These are phyloP conservation scores for Bucco capensis DNA, from an alignment of 2,113 vertebrate genomes.

Conservation along the genomic window DNA sequence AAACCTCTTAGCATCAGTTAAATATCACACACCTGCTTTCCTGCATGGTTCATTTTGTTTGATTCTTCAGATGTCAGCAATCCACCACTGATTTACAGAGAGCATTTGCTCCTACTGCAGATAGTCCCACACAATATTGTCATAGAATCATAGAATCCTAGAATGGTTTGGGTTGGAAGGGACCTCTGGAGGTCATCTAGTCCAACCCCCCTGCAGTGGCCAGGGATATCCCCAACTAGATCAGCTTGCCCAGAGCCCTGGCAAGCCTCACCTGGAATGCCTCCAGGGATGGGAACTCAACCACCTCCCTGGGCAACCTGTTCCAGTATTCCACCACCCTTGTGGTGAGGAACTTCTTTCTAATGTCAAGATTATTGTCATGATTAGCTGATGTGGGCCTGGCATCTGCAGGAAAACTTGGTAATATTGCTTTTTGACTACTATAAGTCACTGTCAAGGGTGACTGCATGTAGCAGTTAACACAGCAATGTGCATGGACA, in stretches of 20 bases:
- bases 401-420: not conserved
- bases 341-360: too few species aligned
- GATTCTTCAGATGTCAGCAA: not conserved
- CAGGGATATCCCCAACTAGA: too few species aligned
- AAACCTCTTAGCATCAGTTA: not conserved
- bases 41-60: not conserved
- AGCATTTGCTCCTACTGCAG: not conserved
- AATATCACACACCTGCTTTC: not conserved
- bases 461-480: fast-evolving
- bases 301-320: too few species aligned
- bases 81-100: not conserved
- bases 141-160: too few species aligned
- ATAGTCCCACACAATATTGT: not conserved
- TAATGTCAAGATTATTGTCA: too few species aligned
- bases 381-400: not conserved
- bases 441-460: not conserved
- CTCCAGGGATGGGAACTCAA: too few species aligned
- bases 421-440: not conserved
- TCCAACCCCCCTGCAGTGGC: too few species aligned
- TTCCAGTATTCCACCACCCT: too few species aligned
- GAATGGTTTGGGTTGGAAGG: too few species aligned
- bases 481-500: not conserved
- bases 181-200: too few species aligned
- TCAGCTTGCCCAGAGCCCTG: too few species aligned
- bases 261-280: too few species aligned